A percentile compares a stretch with the other conserved stretches of the same genome.
These are phyloP conservation scores for Pentamera pediparva DNA, from an alignment of 53 echinoderm and acorn worm genomes.

Conservation along the genomic window DNA sequence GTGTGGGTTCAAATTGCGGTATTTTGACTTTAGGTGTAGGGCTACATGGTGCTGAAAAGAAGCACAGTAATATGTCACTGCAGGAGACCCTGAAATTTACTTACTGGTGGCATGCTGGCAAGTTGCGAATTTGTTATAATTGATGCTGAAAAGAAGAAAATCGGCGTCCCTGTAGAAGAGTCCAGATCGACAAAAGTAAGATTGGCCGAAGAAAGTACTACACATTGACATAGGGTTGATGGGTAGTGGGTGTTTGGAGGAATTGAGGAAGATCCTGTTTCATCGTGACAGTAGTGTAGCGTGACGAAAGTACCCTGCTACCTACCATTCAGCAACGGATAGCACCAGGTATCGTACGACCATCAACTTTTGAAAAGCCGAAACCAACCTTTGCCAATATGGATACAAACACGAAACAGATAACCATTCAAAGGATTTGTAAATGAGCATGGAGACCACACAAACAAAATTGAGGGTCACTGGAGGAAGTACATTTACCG, in stretches of 20 bases:
- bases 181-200: slow-evolving; percentile 32
- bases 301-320: slow-evolving; percentile 24
- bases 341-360: slow-evolving; percentile 23
- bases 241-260: slow-evolving; percentile 59
- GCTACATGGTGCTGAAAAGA: no score
- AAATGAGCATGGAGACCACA: slow-evolving; percentile 8
- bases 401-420: slow-evolving; percentile 41
- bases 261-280: slow-evolving; percentile 46
- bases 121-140: background rate
- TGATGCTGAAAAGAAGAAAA: background rate
- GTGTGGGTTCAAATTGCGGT: no score
- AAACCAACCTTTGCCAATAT: slow-evolving; percentile 12
- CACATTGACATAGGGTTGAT: slow-evolving; percentile 17
- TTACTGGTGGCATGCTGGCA: no score
- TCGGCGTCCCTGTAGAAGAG: slow-evolving; percentile 1
- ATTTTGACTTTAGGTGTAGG: no score
- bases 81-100: no score
- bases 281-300: slow-evolving; percentile 29
- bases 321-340: slow-evolving; percentile 36
- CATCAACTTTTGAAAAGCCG: slow-evolving; percentile 30
- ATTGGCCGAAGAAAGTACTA: slow-evolving; percentile 26
- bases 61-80: no score
- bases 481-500: slow-evolving; percentile 32
- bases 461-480: slow-evolving; percentile 41
- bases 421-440: slow-evolving; percentile 49